Base-by-base conservation (phyloP, 2,113 vertebrate genomes). In the Pseudorectes ferrugineus region DNA sequence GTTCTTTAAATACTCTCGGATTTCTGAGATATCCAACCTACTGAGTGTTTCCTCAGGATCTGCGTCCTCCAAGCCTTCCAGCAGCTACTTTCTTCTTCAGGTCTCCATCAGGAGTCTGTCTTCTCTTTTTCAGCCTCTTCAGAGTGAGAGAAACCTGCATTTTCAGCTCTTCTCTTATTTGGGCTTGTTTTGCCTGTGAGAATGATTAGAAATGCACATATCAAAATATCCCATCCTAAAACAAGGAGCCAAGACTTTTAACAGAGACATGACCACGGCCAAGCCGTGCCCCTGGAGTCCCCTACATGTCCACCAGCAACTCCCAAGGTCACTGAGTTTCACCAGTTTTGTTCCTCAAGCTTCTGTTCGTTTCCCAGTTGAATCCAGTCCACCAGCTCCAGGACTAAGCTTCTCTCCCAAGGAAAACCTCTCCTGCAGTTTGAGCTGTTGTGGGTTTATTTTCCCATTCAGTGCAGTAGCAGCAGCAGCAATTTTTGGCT, bases 1-100 rank as follows among this genome's bases (percentile, higher is more conserved):
- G 8, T 24, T 59, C 40, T 72, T 61, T 5, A 75, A 79, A 52
- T 28, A 6, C 9, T 65, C 54, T 80, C 23, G 48, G 4, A 24
- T 43, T 79, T 85, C 78, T 76, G 75, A 33, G 15, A 14, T 22
- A 43, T 55, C 46, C 6, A 6, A 23, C 35, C 19, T 65, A 22
- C 13, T 1, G 23, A 35, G 42, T 0, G 1, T 63, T 70, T 81
- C 40, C 72, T 63, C 28, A 8, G 51, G 24, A 28, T 5, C 24
- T 4, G 3, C 8, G 21, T 84, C 23, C 83, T 78, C 66, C 21
- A 31, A 12, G 33, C 8, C 31, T 59, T 40, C 12, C 20, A 68
- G 61, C 6, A 75, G 24, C 33, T 72, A 2, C 66, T 71, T 62
- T 17, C 35, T 36, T 24, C 23, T 17, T 17, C 35, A 35, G 7